Base-by-base conservation (phyloP, 2,888 invertebrate species). In the Helicoverpa assulta region DNA sequence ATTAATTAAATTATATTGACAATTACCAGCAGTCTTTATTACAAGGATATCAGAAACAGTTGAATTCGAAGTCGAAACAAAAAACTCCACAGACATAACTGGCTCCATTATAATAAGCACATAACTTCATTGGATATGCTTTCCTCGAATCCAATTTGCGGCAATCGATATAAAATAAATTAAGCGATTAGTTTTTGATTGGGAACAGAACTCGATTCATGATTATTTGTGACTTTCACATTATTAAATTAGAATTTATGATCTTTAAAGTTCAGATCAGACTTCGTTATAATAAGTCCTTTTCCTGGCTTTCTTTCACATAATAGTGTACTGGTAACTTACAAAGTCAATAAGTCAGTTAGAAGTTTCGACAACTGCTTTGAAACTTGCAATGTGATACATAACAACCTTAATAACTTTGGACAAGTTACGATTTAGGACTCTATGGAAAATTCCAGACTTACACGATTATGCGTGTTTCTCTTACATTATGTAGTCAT, bases 131-230 rank as follows among this genome's bases (percentile, higher is more conserved):
- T 59, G 14, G 21, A 14, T 5, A 5, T 52, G 26, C 64, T 65
- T 76, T 61, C 61, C 50, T 50, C 19, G 21, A 76, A 80, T 47
- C 58, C 65, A 76, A 70, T 76, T 80, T 76, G 18, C 51, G 14
- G 58, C 26, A 76, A 62, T 53, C 58, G 58, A 61, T 33, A 47
- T 50, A 43, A 40, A 62, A 51, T 53, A 67, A 57, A 80, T 81
- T 63, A 75, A 76, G 16, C 59, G 4, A 69, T 80, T 74, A 68
- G 50, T 18, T 19, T 33, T 71, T 61, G 56, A 81, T 78, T 78
- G 64, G 50, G 77, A 64, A 71, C 71, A 16, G 43, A 37, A 65
- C 55, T 76, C 12, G 26, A 56, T 77, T 61, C 29, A 77, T 60
- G 62, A 40, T 60, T 56, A 47, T 59, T 58, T 14, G 53, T 61